Conservation (phyloP, 2,888 invertebrate species). For the Amiota communis region DNA sequence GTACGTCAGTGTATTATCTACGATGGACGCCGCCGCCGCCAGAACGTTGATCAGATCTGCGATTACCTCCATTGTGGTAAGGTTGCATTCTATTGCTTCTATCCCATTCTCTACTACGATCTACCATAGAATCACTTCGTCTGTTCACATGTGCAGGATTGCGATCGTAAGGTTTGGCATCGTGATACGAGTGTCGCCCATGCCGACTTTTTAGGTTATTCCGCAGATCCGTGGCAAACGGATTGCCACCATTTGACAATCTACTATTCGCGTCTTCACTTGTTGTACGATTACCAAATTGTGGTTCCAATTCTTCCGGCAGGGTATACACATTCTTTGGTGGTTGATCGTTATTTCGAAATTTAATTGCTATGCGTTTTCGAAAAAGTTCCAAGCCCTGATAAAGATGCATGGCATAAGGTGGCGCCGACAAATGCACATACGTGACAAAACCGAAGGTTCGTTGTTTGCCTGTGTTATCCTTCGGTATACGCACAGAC, state of each 20-base stretch:
- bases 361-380: conserved; percentile 75
- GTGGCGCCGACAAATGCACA: conserved; percentile 83
- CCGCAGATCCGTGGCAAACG: conserved; percentile 39
- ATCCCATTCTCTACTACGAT: conserved; percentile 41
- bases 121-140: conserved; percentile 54
- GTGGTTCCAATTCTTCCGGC: conserved; percentile 13
- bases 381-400: conserved; percentile 82
- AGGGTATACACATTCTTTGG: neutral
- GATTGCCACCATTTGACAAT: conserved; percentile 36
- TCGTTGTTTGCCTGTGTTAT: conserved; percentile 80
- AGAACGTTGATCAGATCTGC: conserved; percentile 50
- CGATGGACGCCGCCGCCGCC: conserved; percentile 43
- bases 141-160: conserved; percentile 47
- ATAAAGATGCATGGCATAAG: conserved; percentile 83
- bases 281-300: neutral
- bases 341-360: conserved; percentile 47
- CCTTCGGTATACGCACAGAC: conserved; percentile 83
- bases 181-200: conserved; percentile 49
- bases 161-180: conserved; percentile 50
- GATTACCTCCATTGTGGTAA: conserved; percentile 55
- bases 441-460: conserved; percentile 86
- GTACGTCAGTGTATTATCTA: conserved; percentile 32
- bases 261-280: neutral
- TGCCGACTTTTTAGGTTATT: neutral
- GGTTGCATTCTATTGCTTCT: conserved; percentile 44